Evolutionary conservation across 2,888 invertebrate genomes (phyloP).

Genomic region (Oscheius myriophilus): DNA sequence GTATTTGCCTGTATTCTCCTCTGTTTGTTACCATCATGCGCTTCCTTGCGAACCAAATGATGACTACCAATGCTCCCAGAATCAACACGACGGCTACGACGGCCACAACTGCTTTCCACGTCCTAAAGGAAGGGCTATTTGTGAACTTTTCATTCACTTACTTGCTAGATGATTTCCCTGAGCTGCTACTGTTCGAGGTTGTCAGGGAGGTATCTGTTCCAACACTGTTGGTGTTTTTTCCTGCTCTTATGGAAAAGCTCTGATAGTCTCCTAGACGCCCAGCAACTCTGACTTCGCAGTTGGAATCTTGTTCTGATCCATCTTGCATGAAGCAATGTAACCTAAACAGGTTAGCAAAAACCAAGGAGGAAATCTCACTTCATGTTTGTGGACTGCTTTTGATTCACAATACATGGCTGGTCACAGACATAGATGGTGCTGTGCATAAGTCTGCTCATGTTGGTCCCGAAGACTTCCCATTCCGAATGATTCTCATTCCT

Average conservation of each 20-base stretch:
- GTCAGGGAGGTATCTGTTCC: background rate
- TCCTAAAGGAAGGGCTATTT: constrained; percentile 10
- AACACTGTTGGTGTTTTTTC: constrained; percentile 27
- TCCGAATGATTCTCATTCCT: constrained; percentile 21
- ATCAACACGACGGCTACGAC: constrained; percentile 39
- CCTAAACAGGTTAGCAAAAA: constrained; percentile 1
- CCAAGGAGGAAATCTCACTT: constrained; percentile 4
- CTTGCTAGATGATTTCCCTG: background rate
- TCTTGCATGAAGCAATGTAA: constrained; percentile 15
- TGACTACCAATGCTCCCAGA: constrained; percentile 34
- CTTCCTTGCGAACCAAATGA: constrained; percentile 48
- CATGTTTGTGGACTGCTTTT: constrained; percentile 1
- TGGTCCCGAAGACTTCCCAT: constrained; percentile 27
- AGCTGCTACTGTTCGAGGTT: too few species aligned
- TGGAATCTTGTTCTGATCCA: constrained; percentile 13
- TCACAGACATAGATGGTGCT: constrained; percentile 20
- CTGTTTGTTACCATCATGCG: constrained; percentile 27
- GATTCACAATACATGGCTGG: constrained; percentile 18
- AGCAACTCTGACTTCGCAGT: constrained; percentile 20
- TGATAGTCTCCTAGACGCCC: constrained; percentile 19
- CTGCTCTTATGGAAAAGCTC: constrained; percentile 10
- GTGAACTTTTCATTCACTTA: background rate
- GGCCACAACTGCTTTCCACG: constrained; percentile 51
- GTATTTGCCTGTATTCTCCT: too few species aligned
- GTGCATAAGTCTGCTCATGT: constrained; percentile 19